Percentiles rank a stretch among this genome's conserved stretches.
phyloP scores from a whole-genome alignment of 2,888 invertebrate species.

The Eutolmus rufibarbis region DNA sequence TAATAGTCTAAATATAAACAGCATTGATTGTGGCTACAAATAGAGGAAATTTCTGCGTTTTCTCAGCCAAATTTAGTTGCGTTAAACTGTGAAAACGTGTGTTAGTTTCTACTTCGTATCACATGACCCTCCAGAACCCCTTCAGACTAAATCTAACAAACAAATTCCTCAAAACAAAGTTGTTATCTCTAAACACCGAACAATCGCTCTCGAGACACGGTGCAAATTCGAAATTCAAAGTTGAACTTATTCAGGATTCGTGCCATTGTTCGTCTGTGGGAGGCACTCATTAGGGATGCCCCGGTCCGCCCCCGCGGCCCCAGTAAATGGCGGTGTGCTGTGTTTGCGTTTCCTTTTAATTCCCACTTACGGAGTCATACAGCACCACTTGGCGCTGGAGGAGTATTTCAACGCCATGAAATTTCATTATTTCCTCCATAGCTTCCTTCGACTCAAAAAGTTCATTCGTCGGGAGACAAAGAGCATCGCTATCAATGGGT shows the following conservation, averaged over 20 bases:
- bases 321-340: not conserved
- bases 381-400: not conserved
- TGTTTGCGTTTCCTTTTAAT: conserved; percentile 18
- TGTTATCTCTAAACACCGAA: not conserved
- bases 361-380: conserved; percentile 1
- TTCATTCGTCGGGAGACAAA: not conserved
- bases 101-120: not conserved
- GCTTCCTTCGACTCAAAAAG: not conserved
- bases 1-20: not conserved
- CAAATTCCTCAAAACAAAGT: not conserved
- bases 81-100: not conserved
- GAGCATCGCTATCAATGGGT: not conserved
- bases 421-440: not conserved
- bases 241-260: not conserved
- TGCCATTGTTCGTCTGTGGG: not conserved
- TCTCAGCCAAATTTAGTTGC: not conserved
- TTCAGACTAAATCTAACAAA: not conserved
- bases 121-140: not conserved
- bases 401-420: not conserved
- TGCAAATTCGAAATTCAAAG: not conserved
- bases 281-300: not conserved
- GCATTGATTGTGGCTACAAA: not conserved
- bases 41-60: not conserved
- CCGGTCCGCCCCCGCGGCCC: too few species aligned
- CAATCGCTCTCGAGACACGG: not conserved